Conservation (phyloP, 2,113 vertebrate genomes). For the Dipodomys merriami region DNA sequence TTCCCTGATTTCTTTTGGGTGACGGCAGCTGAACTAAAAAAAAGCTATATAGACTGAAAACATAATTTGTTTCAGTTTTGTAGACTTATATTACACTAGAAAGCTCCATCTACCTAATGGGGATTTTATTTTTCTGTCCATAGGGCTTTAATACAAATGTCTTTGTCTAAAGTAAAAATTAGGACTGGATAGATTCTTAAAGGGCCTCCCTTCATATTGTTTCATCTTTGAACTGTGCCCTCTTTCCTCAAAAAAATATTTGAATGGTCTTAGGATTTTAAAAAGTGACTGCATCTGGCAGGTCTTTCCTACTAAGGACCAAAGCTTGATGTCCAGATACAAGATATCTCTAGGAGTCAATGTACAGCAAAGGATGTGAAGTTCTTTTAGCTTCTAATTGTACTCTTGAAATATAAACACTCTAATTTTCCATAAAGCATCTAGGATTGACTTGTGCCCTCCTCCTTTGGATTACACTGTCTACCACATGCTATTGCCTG, state of each 20-base stretch:
- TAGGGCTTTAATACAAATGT: background rate
- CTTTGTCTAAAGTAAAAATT: conserved; percentile 21
- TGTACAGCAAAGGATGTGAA: background rate
- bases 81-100: background rate
- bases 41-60: no score
- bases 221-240: background rate
- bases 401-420: background rate
- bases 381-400: background rate
- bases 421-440: background rate
- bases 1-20: background rate
- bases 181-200: background rate
- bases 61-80: background rate
- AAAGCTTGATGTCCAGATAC: background rate
- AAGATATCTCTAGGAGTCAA: background rate
- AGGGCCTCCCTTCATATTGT: background rate
- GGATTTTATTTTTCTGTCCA: background rate
- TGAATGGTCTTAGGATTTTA: background rate
- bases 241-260: background rate
- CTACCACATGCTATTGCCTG: background rate
- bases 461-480: background rate
- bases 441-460: background rate
- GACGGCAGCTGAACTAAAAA: background rate
- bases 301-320: background rate
- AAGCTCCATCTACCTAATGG: background rate
- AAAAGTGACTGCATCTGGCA: background rate